Evolutionary conservation across 2,888 invertebrate species (phyloP).

Genomic region (Apodemia duryi): DNA sequence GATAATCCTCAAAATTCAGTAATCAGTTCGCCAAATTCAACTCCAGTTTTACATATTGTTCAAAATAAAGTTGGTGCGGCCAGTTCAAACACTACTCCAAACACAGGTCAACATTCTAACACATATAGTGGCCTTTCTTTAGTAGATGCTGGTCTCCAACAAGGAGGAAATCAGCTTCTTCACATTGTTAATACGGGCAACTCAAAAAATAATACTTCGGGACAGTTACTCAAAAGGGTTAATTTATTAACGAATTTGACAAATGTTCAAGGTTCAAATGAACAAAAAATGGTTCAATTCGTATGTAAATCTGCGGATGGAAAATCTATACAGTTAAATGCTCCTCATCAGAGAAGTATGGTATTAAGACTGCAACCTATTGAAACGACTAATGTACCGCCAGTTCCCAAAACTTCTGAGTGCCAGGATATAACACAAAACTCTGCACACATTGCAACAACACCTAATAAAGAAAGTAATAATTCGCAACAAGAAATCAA

Average conservation of each 20-base stretch:
- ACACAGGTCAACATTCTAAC: conserved; percentile 46
- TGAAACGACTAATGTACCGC: conserved; percentile 52
- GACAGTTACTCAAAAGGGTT: conserved; percentile 68
- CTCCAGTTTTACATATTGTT: conserved; percentile 70
- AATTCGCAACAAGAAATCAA: conserved; percentile 63
- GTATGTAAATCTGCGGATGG: conserved; percentile 82
- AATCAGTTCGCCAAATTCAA: conserved; percentile 54
- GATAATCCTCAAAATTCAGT: conserved; percentile 63
- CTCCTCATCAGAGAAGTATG: conserved; percentile 75
- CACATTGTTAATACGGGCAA: conserved; percentile 71
- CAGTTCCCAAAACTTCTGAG: conserved; percentile 43
- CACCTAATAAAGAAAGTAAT: conserved; percentile 41
- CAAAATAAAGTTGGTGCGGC: conserved; percentile 56
- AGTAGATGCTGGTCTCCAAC: conserved; percentile 64
- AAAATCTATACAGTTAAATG: conserved; percentile 77
- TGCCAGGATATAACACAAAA: conserved; percentile 48
- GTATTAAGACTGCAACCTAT: conserved; percentile 69
- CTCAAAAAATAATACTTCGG: conserved; percentile 55
- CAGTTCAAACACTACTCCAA: conserved; percentile 44
- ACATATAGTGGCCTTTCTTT: conserved; percentile 63
- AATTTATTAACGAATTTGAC: conserved; percentile 70
- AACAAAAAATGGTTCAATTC: conserved; percentile 80
- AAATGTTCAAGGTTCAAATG: conserved; percentile 68
- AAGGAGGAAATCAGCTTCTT: conserved; percentile 67
- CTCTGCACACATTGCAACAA: conserved; percentile 31